These are phyloP conservation scores for Sinocyclocheilus grahami DNA, from an alignment of 2,113 vertebrate genomes.

Conservation along the genomic window DNA sequence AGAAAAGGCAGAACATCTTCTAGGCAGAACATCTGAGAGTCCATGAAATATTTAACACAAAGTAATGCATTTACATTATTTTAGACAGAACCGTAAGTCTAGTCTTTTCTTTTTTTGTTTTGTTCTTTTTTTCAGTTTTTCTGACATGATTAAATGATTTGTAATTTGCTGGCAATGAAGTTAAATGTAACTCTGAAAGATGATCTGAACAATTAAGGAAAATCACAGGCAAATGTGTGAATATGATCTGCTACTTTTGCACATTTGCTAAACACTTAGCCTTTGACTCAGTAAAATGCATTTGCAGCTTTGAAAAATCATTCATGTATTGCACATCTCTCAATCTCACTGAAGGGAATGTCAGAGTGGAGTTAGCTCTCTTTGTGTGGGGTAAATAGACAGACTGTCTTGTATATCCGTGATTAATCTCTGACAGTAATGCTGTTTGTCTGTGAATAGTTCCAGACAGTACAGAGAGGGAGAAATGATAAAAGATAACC, in stretches of 20 bases:
- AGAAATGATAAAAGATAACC: constrained; percentile 36
- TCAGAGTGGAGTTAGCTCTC: constrained; percentile 15
- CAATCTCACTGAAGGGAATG: constrained; percentile 23
- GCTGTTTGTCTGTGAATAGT: constrained; percentile 36
- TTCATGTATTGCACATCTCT: constrained; percentile 13
- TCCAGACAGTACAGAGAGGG: constrained; percentile 11
- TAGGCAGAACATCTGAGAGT: background rate
- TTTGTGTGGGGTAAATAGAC: constrained; percentile 31
- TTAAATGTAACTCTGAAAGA: background rate
- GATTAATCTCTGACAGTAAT: constrained; percentile 53
- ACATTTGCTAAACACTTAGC: constrained; percentile 25
- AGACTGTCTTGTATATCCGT: constrained; percentile 26
- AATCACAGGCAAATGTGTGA: background rate
- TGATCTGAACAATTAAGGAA: background rate
- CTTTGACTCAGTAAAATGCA: constrained; percentile 3
- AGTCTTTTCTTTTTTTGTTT: no score
- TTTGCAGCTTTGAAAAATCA: constrained; percentile 16
- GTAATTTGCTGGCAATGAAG: background rate
- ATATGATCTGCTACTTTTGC: background rate
- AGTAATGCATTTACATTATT: background rate
- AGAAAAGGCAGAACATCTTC: background rate
- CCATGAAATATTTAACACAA: background rate
- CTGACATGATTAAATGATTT: background rate
- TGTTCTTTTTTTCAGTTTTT: no score
- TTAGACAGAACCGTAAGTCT: background rate